Evolutionary conservation across 2,113 vertebrate species (phyloP).

Genomic region (Halcyon senegalensis): DNA sequence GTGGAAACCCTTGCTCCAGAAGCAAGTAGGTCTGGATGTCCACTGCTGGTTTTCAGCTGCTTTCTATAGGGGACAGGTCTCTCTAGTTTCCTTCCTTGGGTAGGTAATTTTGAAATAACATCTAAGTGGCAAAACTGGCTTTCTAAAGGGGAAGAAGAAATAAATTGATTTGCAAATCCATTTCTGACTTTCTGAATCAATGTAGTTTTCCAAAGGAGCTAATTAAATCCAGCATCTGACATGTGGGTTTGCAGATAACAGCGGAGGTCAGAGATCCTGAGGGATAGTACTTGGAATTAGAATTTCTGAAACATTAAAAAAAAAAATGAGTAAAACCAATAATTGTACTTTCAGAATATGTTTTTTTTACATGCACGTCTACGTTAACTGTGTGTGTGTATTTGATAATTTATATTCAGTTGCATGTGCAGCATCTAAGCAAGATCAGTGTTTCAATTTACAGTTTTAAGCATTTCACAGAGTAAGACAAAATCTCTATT

Average conservation of each 20-base stretch:
- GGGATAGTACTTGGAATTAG: background rate
- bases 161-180: background rate
- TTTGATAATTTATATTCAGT: background rate
- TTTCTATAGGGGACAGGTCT: background rate
- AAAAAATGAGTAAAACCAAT: background rate
- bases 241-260: background rate
- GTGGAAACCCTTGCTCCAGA: background rate
- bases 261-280: background rate
- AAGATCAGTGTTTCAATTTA: background rate
- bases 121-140: background rate
- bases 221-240: background rate
- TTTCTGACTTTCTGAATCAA: background rate
- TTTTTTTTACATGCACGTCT: background rate
- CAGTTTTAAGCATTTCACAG: background rate
- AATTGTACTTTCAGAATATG: background rate
- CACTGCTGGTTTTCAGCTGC: background rate
- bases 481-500: background rate
- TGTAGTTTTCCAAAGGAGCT: background rate
- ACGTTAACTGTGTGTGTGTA: background rate
- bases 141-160: background rate
- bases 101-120: background rate
- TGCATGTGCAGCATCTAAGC: background rate
- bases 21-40: background rate
- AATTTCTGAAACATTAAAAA: background rate
- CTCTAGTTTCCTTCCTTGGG: background rate